phyloP scores from a whole-genome alignment of 2,113 vertebrate genomes.

The Nannospalax galili region DNA sequence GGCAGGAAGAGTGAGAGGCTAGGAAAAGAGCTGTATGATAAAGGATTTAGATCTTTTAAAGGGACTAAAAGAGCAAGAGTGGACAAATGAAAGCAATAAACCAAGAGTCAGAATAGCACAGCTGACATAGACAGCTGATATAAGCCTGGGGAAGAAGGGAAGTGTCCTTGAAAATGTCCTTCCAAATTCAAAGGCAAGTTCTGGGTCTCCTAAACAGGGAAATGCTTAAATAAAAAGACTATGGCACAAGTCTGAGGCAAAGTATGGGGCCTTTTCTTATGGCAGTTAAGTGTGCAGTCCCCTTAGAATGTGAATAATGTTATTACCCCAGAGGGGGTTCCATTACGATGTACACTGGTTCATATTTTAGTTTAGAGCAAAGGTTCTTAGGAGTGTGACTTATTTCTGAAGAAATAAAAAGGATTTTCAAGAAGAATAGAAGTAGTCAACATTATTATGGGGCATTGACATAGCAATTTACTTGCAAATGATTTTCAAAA shows the following conservation, averaged over 20 bases:
- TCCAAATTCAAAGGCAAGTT: conserved; percentile 48
- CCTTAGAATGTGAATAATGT: conserved; percentile 24
- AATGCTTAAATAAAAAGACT: conserved; percentile 25
- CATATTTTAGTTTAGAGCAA: conserved; percentile 59
- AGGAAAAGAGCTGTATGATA: background rate
- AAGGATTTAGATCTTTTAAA: conserved; percentile 50
- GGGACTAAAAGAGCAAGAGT: background rate
- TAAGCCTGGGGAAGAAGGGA: background rate
- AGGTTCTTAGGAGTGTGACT: conserved; percentile 57
- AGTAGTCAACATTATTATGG: conserved; percentile 69
- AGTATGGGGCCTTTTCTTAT: conserved; percentile 13
- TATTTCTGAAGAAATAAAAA: conserved; percentile 67
- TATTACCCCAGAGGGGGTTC: conserved; percentile 53
- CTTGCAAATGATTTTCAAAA: conserved; percentile 76
- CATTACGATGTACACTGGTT: conserved; percentile 44
- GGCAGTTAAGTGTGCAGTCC: conserved; percentile 47
- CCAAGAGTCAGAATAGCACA: background rate
- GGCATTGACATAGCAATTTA: conserved; percentile 69
- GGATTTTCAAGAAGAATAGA: conserved; percentile 70
- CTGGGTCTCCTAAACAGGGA: background rate
- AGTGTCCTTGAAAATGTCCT: conserved; percentile 56
- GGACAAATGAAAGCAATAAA: background rate
- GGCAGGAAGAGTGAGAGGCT: background rate
- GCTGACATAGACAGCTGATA: background rate
- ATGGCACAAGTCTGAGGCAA: background rate